Percentiles rank a stretch among this genome's conserved stretches.
Conservation (phyloP, 2,888 invertebrate genomes). For the Nephrotoma flavescens region DNA sequence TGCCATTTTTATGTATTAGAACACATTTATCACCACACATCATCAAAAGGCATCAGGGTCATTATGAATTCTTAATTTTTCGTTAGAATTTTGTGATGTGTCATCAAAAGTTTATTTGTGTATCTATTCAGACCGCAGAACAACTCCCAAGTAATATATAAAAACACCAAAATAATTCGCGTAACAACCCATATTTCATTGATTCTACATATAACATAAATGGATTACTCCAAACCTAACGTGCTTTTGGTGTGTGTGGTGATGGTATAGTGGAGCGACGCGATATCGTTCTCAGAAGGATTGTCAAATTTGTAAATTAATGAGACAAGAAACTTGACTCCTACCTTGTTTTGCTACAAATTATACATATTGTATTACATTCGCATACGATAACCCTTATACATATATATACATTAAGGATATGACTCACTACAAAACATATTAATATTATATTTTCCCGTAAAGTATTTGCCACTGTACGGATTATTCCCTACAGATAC, state of each 20-base stretch:
- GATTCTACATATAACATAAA: not conserved
- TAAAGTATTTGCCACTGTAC: not conserved
- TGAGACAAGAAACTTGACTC: not conserved
- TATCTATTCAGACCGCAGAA: not conserved
- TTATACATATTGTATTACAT: not conserved
- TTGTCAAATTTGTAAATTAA: not conserved
- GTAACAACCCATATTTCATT: not conserved
- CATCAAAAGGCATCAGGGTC: not conserved
- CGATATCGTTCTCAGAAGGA: not conserved
- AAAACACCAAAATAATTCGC: not conserved
- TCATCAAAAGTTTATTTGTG: not conserved
- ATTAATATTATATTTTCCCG: not conserved
- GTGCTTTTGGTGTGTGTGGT: too few relatives aligned
- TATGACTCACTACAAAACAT: not conserved
- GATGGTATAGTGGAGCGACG: not conserved
- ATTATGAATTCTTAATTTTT: not conserved
- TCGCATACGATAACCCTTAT: not conserved
- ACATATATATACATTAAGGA: not conserved
- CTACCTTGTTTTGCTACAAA: not conserved
- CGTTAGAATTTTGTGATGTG: not conserved
- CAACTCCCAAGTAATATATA: not conserved
- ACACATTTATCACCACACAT: not conserved
- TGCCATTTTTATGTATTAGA: not conserved
- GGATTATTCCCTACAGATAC: not conserved
- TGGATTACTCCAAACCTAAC: not conserved